phyloP scores from a whole-genome alignment of 1,140 invertebrate genomes.

The Papilio aristodemus region DNA sequence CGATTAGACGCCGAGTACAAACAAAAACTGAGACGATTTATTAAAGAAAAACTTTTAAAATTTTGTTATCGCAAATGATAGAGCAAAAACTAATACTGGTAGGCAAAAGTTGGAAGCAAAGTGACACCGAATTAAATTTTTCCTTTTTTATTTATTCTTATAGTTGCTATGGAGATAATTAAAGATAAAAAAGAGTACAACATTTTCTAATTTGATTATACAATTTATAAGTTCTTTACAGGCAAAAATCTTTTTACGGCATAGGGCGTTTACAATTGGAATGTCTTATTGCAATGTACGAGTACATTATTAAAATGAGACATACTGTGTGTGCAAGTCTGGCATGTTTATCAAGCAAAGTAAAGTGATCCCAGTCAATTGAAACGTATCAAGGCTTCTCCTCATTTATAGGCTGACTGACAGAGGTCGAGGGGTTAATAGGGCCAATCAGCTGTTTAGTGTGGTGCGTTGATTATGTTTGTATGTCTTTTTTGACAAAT shows the following conservation, averaged over 20 bases:
- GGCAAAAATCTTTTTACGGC: not conserved
- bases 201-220: too few species aligned
- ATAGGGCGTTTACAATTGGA: not conserved
- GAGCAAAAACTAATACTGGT: too few species aligned
- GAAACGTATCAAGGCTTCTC: constrained; percentile 69
- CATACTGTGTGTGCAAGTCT: constrained; percentile 32
- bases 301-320: constrained; percentile 18
- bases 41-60: not conserved
- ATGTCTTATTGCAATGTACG: constrained; percentile 2
- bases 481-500: constrained; percentile 40
- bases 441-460: constrained; percentile 68
- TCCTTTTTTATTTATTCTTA: too few species aligned
- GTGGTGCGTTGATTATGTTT: constrained; percentile 58
- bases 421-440: constrained; percentile 64
- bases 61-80: not conserved
- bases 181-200: too few species aligned
- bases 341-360: constrained; percentile 51
- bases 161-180: too few species aligned
- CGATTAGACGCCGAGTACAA: not conserved
- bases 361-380: constrained; percentile 64
- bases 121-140: too few species aligned
- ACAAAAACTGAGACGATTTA: not conserved
- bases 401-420: constrained; percentile 66
- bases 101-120: too few species aligned
- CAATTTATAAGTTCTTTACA: too few species aligned